Evolutionary conservation across 2,113 vertebrate species (phyloP).

Genomic region (Lontra canadensis): DNA sequence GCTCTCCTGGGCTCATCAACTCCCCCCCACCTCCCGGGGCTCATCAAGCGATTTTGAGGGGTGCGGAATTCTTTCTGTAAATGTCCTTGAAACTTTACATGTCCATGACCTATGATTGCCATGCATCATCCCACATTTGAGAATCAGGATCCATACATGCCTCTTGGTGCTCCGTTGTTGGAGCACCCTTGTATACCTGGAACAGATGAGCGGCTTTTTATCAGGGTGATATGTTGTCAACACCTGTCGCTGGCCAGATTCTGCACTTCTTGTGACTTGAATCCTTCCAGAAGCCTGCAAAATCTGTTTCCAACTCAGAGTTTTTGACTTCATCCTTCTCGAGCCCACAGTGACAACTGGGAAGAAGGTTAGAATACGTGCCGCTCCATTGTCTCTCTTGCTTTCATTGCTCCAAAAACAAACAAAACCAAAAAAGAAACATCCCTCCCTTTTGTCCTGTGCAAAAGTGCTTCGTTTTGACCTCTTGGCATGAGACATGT

Average conservation of each 20-base stretch:
- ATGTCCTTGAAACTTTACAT: not conserved
- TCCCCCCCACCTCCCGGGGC: no score
- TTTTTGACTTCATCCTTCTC: not conserved
- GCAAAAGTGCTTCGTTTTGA: not conserved
- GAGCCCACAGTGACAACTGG: not conserved
- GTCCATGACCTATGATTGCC: not conserved
- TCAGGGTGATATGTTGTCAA: not conserved
- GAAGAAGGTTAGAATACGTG: not conserved
- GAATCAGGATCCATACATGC: not conserved
- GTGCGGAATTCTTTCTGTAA: not conserved
- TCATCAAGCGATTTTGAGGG: no score
- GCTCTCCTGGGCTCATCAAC: not conserved
- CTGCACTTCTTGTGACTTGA: not conserved
- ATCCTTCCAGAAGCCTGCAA: not conserved
- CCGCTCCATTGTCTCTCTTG: not conserved
- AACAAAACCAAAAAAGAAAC: not conserved
- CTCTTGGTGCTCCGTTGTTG: not conserved
- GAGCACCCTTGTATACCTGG: not conserved
- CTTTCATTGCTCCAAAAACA: not conserved
- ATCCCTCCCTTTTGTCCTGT: not conserved
- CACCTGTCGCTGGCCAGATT: not conserved
- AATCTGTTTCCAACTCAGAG: not conserved
- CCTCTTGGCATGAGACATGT: not conserved
- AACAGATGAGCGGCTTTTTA: not conserved
- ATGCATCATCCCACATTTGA: not conserved